Conservation (phyloP, 2,113 vertebrate genomes). For the Coturnix japonica region DNA sequence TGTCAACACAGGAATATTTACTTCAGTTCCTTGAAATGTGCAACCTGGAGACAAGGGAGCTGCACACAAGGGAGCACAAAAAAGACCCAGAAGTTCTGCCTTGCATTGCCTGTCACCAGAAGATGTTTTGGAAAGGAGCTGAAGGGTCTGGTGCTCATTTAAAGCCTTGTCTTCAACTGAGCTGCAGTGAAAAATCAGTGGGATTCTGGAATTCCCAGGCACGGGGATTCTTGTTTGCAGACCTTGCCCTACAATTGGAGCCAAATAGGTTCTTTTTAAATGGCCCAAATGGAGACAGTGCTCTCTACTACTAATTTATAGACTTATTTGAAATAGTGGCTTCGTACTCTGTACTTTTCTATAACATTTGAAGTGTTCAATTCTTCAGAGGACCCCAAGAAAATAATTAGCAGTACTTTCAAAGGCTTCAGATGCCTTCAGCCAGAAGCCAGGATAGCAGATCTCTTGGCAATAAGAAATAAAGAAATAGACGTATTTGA, state of each 20-base stretch:
- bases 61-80: too few species aligned
- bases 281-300: background rate
- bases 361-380: background rate
- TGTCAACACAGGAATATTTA: background rate
- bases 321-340: background rate
- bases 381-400: background rate
- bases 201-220: background rate
- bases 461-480: background rate
- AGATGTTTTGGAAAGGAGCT: background rate
- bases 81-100: background rate
- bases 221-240: background rate
- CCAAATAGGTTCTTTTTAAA: background rate
- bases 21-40: background rate
- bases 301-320: background rate
- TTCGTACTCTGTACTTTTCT: background rate
- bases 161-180: background rate
- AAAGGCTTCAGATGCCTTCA: background rate
- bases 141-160: background rate
- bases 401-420: background rate
- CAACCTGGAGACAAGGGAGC: background rate
- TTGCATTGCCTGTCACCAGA: fast-evolving
- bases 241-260: background rate
- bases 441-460: background rate
- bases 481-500: background rate
- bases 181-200: background rate